Conservation (phyloP, 2,888 invertebrate genomes). For the Andrena chrysosceles region DNA sequence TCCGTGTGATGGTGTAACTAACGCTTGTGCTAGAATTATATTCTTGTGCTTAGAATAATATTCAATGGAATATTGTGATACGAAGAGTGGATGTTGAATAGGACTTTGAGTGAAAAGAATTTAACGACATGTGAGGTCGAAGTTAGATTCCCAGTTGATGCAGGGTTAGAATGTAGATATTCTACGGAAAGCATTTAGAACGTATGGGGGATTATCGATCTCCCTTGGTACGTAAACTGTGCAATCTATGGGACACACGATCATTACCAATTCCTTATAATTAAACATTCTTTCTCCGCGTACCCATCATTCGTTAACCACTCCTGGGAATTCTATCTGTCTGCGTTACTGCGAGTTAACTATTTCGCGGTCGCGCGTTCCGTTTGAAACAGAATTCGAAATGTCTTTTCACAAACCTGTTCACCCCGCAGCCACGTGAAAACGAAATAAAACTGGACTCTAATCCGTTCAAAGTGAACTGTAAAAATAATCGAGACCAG, state of each 20-base stretch:
- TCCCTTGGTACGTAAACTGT: background rate
- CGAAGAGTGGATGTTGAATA: too few relatives aligned
- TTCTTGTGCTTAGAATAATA: too few relatives aligned
- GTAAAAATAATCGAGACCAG: too few relatives aligned
- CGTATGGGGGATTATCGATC: background rate
- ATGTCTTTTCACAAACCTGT: background rate
- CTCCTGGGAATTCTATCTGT: background rate
- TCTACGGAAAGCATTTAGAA: background rate
- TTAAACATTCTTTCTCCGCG: background rate
- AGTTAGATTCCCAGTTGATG: too few relatives aligned
- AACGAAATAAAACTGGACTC: background rate
- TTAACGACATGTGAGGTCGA: too few relatives aligned
- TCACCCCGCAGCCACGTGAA: background rate
- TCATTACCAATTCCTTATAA: conserved; percentile 1
- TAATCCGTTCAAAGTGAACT: background rate
- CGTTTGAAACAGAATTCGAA: background rate
- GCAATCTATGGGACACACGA: background rate
- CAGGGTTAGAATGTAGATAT: background rate
- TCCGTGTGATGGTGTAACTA: too few relatives aligned
- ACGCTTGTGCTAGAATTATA: too few relatives aligned
- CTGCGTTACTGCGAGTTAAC: background rate
- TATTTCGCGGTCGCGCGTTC: background rate
- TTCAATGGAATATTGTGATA: too few relatives aligned
- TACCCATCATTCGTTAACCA: background rate
- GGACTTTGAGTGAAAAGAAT: too few relatives aligned